These are phyloP conservation scores for Amia ocellicauda DNA, from an alignment of 2,113 vertebrate genomes.

Conservation along the genomic window DNA sequence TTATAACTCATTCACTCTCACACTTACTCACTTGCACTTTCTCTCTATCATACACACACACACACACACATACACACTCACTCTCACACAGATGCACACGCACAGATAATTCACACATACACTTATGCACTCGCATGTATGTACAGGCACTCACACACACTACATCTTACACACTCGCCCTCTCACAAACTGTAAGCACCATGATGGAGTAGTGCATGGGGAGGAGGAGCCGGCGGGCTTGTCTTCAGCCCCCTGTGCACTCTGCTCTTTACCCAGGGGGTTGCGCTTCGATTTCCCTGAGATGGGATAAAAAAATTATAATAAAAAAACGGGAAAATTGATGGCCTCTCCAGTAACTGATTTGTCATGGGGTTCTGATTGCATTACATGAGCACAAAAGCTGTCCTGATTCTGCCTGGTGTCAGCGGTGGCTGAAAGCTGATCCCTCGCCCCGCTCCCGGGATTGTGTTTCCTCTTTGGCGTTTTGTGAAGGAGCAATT, in stretches of 20 bases:
- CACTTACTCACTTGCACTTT: not conserved
- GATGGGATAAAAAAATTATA: no score
- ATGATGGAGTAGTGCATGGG: no score
- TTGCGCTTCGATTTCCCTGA: no score
- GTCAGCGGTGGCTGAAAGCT: constrained; percentile 23
- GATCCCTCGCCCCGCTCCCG: constrained; percentile 21
- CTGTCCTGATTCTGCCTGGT: constrained; percentile 30
- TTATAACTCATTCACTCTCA: no score
- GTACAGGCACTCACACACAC: not conserved
- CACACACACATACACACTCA: not conserved
- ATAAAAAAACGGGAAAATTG: no score
- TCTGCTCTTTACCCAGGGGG: no score
- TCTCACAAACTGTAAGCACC: no score
- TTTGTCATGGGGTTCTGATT: constrained; percentile 18
- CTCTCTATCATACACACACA: not conserved
- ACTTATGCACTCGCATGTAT: not conserved
- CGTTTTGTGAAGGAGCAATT: no score
- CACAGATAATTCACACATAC: not conserved
- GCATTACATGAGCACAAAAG: constrained; percentile 44
- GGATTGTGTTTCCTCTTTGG: no score
- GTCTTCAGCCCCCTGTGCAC: no score
- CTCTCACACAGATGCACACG: not conserved
- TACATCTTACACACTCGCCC: no score
- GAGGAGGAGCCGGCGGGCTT: no score
- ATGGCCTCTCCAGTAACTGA: not conserved